Base-by-base conservation (phyloP, 1,140 invertebrate genomes). In the Trichogramma pretiosum region DNA sequence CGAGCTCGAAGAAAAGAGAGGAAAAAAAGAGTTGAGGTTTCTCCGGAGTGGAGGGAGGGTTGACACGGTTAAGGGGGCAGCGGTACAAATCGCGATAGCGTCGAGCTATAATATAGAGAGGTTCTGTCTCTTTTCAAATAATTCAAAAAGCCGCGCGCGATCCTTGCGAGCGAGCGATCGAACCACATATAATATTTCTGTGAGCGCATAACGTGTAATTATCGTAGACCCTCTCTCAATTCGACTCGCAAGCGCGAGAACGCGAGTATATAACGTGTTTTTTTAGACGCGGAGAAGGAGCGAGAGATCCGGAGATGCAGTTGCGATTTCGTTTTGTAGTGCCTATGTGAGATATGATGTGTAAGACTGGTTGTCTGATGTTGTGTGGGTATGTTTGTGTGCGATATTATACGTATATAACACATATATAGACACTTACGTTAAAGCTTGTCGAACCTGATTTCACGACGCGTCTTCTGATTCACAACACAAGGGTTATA, bases 91-190 rank as follows among this genome's bases (percentile, higher is more conserved):
- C 63, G 63, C 62, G 65, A 70, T 70, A 67, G 52, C 56, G 9
- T 34, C 9, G 42, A 57, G 61, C 64, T 65, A 68, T 68, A 70
- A 70, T 70, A 68, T 69, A 64, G 62, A 57, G 50, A 50, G 61
- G 64, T 59, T 61, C 68, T 65, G 65, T 72, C 69, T 72, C 69
- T 72, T 72, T 72, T 72, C 69, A 70, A 72, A 72, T 72, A 72
- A 70, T 70, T 72, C 66, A 70, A 70, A 72, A 69, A 68, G 63
- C 60, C 61, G 61, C 66, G n/a, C n/a, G n/a, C n/a, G n/a, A n/a
- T n/a, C n/a, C n/a, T n/a, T n/a, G n/a, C n/a, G n/a, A n/a, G n/a
- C n/a, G n/a, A n/a, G n/a, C 67, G 68, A 72, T 72, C 66, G 68
- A 70, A 70, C 67, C n/a, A 68, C 66, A 70, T 70, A 70, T 69